Evolutionary conservation across 2,113 vertebrate species (phyloP), one percentile per base, ranked within the genome.

Genomic region (Coreoperca whiteheadi): DNA sequence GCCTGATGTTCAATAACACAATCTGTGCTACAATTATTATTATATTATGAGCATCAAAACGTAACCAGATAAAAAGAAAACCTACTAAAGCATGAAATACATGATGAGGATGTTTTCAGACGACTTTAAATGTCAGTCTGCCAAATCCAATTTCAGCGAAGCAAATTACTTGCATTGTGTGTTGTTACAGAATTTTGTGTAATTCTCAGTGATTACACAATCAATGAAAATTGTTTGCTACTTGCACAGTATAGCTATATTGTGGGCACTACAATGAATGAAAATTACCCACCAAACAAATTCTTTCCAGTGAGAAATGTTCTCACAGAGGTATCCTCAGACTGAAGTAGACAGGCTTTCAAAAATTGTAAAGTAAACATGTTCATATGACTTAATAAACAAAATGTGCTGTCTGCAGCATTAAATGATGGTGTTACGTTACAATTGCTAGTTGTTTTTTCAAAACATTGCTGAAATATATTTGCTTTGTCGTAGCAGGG

Each of bases 141-240:
- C 75, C 60, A 84, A 82, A 91, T 74, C 81, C 77, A 89, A 90
- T 89, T 86, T 80, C 56, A 85, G 79, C 18, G 0, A 69, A 79
- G 69, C 80, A 77, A 86, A 74, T 39, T 1, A 86, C 69, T 81
- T 59, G 6, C 30, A 15, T 77, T 53, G 11, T 75, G 46, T 70
- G 8, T 83, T 68, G 63, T 76, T 63, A 73, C 50, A 78, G 84
- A 77, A 90, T 85, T 88, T 32, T 54, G 48, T 69, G 48, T 79
- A 83, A 86, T 87, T 89, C 78, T 77, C 34, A 71, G 37, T 61
- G 34, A 89, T 86, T 81, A 61, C 25, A 59, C 16, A 7, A 85
- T 84, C 74, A 92, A 21, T 73, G 30, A 54, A 66, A 86, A 91
- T 78, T 53, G 85, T 89, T 85, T 82, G 63, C 75, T 84, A 81